phyloP scores from a whole-genome alignment of 2,888 invertebrate species.

The Yponomeuta evonymella region DNA sequence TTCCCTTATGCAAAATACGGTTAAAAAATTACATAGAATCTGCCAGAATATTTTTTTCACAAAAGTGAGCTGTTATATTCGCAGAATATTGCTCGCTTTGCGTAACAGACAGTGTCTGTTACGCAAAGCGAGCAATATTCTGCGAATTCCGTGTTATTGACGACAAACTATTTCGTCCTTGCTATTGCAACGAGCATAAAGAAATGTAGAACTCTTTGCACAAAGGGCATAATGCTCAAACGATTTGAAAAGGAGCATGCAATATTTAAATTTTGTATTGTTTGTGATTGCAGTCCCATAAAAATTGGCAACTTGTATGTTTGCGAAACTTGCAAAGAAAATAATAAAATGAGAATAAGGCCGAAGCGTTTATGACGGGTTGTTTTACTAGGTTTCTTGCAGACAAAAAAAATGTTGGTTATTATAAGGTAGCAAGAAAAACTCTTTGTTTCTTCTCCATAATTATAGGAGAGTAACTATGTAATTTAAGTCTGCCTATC shows the following conservation, averaged over 20 bases:
- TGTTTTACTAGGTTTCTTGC: conserved; percentile 25
- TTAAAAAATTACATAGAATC: neutral
- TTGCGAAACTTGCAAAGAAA: conserved; percentile 39
- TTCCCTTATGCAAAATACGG: neutral
- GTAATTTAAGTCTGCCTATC: too few relatives aligned
- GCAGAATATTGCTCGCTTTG: too few relatives aligned
- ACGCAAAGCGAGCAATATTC: conserved; percentile 50
- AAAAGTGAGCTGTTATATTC: too few relatives aligned
- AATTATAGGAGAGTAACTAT: too few relatives aligned
- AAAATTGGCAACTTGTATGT: conserved; percentile 35
- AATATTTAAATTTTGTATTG: conserved; percentile 24
- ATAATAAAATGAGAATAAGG: conserved; percentile 31
- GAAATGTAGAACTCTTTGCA: conserved; percentile 26
- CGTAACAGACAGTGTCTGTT: conserved; percentile 38
- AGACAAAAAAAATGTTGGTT: conserved; percentile 23
- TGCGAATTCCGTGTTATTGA: conserved; percentile 63
- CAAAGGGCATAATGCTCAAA: conserved; percentile 32
- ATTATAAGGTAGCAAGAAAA: conserved; percentile 37
- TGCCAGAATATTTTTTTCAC: neutral
- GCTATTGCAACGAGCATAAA: conserved; percentile 18
- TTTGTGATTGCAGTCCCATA: conserved; percentile 22
- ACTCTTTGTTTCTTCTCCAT: neutral
- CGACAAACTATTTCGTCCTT: conserved; percentile 44
- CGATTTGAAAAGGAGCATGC: conserved; percentile 29
- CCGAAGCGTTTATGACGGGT: conserved; percentile 36